Base-by-base conservation (phyloP, 2,888 invertebrate genomes). In the Ornithoptera priamus region DNA sequence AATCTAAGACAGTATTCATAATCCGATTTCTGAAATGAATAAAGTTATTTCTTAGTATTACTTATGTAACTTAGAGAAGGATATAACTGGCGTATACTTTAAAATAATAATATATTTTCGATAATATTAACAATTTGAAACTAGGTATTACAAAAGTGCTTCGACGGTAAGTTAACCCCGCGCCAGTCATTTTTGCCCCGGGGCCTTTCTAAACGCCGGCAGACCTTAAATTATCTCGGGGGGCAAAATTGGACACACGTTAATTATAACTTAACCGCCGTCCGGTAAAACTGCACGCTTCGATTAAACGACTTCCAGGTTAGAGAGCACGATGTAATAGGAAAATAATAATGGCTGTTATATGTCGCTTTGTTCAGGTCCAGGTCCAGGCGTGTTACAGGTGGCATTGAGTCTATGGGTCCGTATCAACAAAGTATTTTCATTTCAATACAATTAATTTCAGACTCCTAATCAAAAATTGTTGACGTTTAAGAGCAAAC, bases 261-360 rank as follows among this genome's bases (percentile, higher is more conserved):
- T 89, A 89, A 90, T 90, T 89, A 88, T 89, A 89, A 89, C 87
- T 89, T 89, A 81, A 76, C 73, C 76, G 78, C 82, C 81, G 83
- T 84, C 80, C 82, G 77, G 78, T 79, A 80, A 85, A 85, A 86
- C 80, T 80, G 82, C 81, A 81, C 80, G 80, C 80, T 81, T 85
- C 82, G 86, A 86, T 87, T 88, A 86, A 85, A 87, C 85, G 83
- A 82, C 80, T 81, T 81, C 77, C 74, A 77, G 80, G 83, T 85
- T 83, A 78, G 77, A 80, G 75, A 62, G 61, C n/a, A 59, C 71
- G 72, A 72, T 67, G 70, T 69, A 65, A 70, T 65, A 72, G 73
- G 75, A 72, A 69, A 73, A 69, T 65, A 65, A 63, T 56, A 67
- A 70, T 59, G 65, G 50, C 50, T 61, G 58, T 58, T 39, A 46